Base-by-base conservation (phyloP, 2,888 invertebrate genomes). In the Luperina testacea region DNA sequence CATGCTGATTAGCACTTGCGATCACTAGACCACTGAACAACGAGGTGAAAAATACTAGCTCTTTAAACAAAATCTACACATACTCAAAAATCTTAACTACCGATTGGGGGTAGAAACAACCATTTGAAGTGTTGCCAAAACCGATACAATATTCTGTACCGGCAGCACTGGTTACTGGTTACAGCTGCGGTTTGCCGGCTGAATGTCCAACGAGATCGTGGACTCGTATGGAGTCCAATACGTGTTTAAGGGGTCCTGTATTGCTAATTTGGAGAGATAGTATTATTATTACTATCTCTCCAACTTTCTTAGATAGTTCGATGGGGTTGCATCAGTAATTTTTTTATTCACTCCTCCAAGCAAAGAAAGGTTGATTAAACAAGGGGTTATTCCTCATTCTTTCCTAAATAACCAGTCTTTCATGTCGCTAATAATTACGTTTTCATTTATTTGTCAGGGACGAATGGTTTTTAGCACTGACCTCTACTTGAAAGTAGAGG, bases 101-200 rank as follows among this genome's bases (percentile, higher is more conserved):
- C 48, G 51, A 73, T 65, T 65, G 13, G 61, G 59, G 42, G 32
- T 42, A 67, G 74, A 63, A 81, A 80, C 71, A 82, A 42, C 80
- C 13, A 61, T 76, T 89, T 87, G 82, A 88, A 88, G 61, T 78
- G 71, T 80, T 85, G 88, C 82, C 89, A 88, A 83, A 72, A 76
- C 71, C 68, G 57, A 86, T 72, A 73, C 53, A 45, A 83, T 75
- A 78, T 71, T 69, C 69, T 73, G 45, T 68, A 53, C 53, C 61
- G 42, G 77, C 61, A 72, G 48, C 59, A 77, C 57, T 77, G 72
- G 81, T 67, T 75, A 69, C 38, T 51, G 69, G 38, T 63, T 59
- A 65, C 72, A 59, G 53, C 70, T 59, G 69, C 13, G 45, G 27
- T 57, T 57, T 75, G 24, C 72, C 6, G 17, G 53, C 65, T 72